These are phyloP conservation scores for Camarhynchus parvulus DNA, from an alignment of 2,113 vertebrate genomes.

Conservation along the genomic window DNA sequence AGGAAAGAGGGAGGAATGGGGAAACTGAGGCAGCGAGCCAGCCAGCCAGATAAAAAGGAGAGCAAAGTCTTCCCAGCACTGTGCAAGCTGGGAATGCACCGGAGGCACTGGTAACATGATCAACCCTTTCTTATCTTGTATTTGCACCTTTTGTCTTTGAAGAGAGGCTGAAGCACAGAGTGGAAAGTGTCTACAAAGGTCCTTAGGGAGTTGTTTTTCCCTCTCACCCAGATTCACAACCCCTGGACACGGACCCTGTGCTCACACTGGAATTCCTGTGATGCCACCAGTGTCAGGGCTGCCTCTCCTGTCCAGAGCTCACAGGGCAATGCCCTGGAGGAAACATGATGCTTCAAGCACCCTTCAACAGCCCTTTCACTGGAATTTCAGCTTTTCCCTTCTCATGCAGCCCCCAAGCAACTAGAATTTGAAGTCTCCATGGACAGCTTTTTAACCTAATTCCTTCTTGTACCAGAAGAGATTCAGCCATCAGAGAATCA, in stretches of 20 bases:
- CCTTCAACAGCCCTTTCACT: neutral
- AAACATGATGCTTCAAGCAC: neutral
- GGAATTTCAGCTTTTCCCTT: neutral
- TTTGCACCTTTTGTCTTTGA: neutral
- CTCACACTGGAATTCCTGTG: neutral
- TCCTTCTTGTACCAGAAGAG: neutral
- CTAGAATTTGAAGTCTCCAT: rapidly evolving
- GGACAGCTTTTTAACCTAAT: neutral
- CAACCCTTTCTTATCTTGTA: neutral
- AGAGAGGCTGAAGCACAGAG: neutral
- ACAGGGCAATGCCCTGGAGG: neutral
- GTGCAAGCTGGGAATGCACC: neutral
- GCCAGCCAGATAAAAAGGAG: neutral
- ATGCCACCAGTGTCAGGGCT: neutral
- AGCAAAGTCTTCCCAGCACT: neutral
- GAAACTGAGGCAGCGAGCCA: neutral
- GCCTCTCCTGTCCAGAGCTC: neutral
- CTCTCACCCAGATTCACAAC: neutral
- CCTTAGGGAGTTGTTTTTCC: neutral
- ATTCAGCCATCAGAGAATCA: neutral
- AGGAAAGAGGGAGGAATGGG: neutral
- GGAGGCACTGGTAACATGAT: neutral
- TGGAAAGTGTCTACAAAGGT: neutral
- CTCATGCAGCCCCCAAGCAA: neutral
- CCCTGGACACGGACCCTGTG: rapidly evolving